Conservation (phyloP, 2,888 invertebrate species). For the Eucriotettix oculatus region DNA sequence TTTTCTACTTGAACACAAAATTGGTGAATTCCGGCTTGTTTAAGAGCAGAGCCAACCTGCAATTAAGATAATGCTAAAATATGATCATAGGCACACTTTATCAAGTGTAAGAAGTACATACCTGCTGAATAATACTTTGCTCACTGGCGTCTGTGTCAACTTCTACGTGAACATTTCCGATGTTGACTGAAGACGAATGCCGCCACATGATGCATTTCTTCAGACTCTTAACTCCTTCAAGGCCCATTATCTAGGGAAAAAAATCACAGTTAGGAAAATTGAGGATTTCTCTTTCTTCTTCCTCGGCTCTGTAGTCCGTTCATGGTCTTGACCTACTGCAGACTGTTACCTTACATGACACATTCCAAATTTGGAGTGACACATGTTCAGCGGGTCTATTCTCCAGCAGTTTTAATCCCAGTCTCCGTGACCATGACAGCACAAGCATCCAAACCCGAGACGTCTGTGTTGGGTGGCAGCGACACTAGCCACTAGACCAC, state of each 20-base stretch:
- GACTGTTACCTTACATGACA: too few species aligned
- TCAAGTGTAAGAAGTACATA: neutral
- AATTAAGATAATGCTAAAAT: neutral
- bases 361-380: too few species aligned
- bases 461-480: too few species aligned
- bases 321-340: too few species aligned
- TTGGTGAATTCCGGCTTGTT: constrained; percentile 10
- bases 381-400: too few species aligned
- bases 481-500: too few species aligned
- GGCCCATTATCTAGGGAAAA: constrained; percentile 3
- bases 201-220: constrained; percentile 11
- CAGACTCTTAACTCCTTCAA: constrained; percentile 9
- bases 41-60: constrained; percentile 10
- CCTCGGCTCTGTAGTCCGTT: too few species aligned
- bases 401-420: too few species aligned
- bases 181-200: constrained; percentile 8
- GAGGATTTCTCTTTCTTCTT: too few species aligned
- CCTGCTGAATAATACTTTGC: constrained; percentile 13
- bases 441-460: too few species aligned
- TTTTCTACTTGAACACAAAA: constrained; percentile 13
- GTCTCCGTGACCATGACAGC: too few species aligned
- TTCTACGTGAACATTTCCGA: constrained; percentile 11
- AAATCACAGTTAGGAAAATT: too few species aligned
- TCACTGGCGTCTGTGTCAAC: constrained; percentile 9
- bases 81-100: neutral